phyloP scores from a whole-genome alignment of 2,797 vertebrate species.

The Hozukius guyotensis region DNA sequence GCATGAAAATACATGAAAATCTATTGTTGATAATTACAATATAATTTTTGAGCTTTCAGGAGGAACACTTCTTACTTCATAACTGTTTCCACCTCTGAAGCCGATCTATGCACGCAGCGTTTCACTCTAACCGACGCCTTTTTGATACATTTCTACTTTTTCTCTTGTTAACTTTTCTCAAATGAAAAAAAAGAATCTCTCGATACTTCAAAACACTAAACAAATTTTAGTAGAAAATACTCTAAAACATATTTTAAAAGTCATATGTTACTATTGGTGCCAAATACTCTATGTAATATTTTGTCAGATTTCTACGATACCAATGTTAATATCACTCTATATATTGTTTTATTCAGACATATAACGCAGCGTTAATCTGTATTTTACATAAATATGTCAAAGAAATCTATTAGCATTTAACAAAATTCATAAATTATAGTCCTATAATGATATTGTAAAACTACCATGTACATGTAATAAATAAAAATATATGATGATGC shows the following conservation, averaged over 20 bases:
- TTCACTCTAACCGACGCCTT: conserved; percentile 48
- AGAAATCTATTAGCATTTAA: conserved; percentile 35
- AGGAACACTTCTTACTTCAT: conserved; percentile 39
- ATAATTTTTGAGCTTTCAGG: conserved; percentile 21
- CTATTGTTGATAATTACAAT: conserved; percentile 17
- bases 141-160: conserved; percentile 71
- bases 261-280: conserved; percentile 46
- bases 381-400: conserved; percentile 53
- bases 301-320: conserved; percentile 38
- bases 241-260: conserved; percentile 39
- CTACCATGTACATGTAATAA: conserved; percentile 58
- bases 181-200: conserved; percentile 16
- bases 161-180: conserved; percentile 29
- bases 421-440: conserved; percentile 37
- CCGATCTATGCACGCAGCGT: conserved; percentile 47
- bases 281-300: conserved; percentile 56
- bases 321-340: conserved; percentile 48
- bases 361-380: conserved; percentile 43
- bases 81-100: conserved; percentile 52
- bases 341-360: conserved; percentile 51
- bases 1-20: no score
- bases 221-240: conserved; percentile 24
- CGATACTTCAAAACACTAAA: conserved; percentile 27
- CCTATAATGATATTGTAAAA: conserved; percentile 55
- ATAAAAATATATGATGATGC: conserved; percentile 54